Percentiles rank a stretch among this genome's conserved stretches.
These are phyloP conservation scores for Sylvicola fuscatus DNA, from an alignment of 2,888 invertebrate species.

Conservation along the genomic window DNA sequence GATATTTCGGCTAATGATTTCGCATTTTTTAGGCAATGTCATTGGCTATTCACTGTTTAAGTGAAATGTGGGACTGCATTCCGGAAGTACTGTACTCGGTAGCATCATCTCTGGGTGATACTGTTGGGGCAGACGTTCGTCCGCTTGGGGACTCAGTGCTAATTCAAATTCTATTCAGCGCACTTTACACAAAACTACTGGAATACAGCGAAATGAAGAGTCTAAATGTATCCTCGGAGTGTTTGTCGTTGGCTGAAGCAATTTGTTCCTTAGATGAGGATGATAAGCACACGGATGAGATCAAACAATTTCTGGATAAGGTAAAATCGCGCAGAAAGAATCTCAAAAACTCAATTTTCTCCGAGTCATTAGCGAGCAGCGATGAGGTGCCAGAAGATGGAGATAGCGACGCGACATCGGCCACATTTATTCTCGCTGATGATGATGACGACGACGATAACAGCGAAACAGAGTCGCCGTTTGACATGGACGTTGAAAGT, in stretches of 20 bases:
- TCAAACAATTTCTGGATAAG: constrained; percentile 33
- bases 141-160: constrained; percentile 49
- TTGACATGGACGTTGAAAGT: constrained; percentile 24
- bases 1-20: neutral
- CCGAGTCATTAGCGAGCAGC: constrained; percentile 26
- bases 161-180: constrained; percentile 47
- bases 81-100: constrained; percentile 37
- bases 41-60: constrained; percentile 45
- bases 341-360: constrained; percentile 22
- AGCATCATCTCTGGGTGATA: constrained; percentile 39
- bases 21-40: constrained; percentile 38
- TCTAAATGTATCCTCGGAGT: constrained; percentile 29
- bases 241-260: constrained; percentile 54
- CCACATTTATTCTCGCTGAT: constrained; percentile 17
- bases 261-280: constrained; percentile 62
- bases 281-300: constrained; percentile 56
- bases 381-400: constrained; percentile 12
- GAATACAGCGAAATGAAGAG: constrained; percentile 17
- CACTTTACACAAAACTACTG: constrained; percentile 43
- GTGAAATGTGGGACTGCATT: constrained; percentile 45
- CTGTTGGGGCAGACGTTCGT: constrained; percentile 44
- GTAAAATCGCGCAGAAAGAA: constrained; percentile 7
- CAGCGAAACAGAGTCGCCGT: constrained; percentile 14
- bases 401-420: constrained; percentile 19
- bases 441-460: constrained; percentile 8